These are phyloP conservation scores for Scolanthus callimorphus DNA, from an alignment of 92 coral and sea anemone genomes.

Conservation along the genomic window DNA sequence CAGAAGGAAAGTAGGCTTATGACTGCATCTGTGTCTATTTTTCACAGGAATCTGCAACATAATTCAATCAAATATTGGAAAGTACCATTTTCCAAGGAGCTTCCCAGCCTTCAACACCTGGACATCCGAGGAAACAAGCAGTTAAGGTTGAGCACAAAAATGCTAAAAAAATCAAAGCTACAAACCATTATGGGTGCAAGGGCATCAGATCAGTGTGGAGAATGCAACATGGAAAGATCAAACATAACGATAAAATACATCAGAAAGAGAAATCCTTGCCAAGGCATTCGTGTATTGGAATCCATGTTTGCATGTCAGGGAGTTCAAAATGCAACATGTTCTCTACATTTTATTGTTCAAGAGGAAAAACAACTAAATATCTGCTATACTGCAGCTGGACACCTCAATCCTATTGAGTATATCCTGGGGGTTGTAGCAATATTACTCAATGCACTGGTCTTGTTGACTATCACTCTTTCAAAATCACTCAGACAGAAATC, in stretches of 20 bases:
- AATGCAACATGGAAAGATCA: not conserved
- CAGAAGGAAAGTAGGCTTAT: too few relatives aligned
- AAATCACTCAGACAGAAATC: constrained; percentile 10
- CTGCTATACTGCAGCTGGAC: not conserved
- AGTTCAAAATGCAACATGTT: not conserved
- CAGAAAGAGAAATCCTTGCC: not conserved
- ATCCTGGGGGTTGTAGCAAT: constrained; percentile 24
- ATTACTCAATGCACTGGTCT: constrained; percentile 8
- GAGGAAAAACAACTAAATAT: not conserved
- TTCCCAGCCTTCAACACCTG: constrained; percentile 21
- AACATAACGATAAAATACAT: not conserved
- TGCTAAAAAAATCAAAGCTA: constrained; percentile 6
- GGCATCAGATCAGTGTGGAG: not conserved
- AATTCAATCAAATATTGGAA: constrained; percentile 17
- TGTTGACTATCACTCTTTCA: not conserved
- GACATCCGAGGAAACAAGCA: constrained; percentile 13
- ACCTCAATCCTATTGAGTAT: constrained; percentile 6
- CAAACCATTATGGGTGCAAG: not conserved
- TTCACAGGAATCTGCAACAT: constrained; percentile 14
- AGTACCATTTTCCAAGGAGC: constrained; percentile 11
- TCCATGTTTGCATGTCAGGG: not conserved
- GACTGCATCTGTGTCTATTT: too few relatives aligned
- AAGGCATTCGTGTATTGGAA: constrained; percentile 5
- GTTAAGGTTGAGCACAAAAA: not conserved
- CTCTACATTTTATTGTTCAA: not conserved